Evolutionary conservation across 23 tunicate genomes (phyloP).

Genomic region (Clavelina lepadiformis): DNA sequence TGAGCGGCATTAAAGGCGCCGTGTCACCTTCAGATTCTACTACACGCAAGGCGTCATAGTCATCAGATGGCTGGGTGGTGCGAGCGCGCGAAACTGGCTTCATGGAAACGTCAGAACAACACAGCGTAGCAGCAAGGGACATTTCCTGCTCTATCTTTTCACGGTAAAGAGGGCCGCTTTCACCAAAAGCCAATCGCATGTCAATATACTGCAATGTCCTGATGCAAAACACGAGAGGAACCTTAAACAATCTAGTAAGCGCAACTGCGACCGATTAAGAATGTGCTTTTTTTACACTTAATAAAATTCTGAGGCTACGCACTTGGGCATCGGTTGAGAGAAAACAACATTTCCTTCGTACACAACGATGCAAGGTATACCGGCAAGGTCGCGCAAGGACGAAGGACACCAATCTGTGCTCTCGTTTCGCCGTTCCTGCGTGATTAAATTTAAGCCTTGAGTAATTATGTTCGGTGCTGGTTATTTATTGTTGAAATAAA

Average conservation of each 20-base stretch:
- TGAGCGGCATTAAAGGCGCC: too few relatives aligned
- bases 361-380: slow-evolving; percentile 55
- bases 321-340: slow-evolving; percentile 53
- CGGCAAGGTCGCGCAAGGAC: slow-evolving; percentile 35
- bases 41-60: slow-evolving; percentile 9
- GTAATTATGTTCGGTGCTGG: neutral
- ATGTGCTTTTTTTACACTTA: too few relatives aligned
- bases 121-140: slow-evolving; percentile 46
- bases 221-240: too few relatives aligned
- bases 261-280: neutral
- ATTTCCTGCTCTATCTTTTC: slow-evolving; percentile 43
- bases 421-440: neutral
- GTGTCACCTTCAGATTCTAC: slow-evolving; percentile 27
- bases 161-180: slow-evolving; percentile 17
- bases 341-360: slow-evolving; percentile 41
- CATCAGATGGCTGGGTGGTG: slow-evolving; percentile 2
- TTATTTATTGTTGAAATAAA: neutral
- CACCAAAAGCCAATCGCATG: slow-evolving; percentile 50
- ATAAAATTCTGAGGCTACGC: too few relatives aligned
- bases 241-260: too few relatives aligned
- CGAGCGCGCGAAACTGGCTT: neutral
- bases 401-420: slow-evolving; percentile 48
- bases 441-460: neutral
- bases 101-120: neutral
- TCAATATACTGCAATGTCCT: slow-evolving; percentile 64